Conservation (phyloP, 2,888 invertebrate genomes). For the Luperina testacea region DNA sequence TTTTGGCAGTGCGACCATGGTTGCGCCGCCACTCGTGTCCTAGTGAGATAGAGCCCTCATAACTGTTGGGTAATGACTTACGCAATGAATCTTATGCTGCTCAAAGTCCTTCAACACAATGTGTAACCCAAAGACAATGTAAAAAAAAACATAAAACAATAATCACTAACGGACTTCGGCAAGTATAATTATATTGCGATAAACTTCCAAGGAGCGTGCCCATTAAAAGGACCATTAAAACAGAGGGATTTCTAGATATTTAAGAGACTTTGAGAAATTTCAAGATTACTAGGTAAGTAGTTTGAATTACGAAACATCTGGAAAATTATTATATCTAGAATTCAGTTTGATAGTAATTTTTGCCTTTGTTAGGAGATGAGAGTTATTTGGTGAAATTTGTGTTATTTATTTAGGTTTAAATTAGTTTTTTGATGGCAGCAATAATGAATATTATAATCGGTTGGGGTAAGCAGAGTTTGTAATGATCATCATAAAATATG, state of each 20-base stretch:
- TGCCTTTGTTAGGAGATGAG: conserved; percentile 23
- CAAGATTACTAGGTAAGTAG: conserved; percentile 24
- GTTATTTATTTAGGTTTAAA: conserved; percentile 42
- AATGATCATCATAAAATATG: conserved; percentile 15
- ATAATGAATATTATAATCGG: conserved; percentile 9
- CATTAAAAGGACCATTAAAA: conserved; percentile 71
- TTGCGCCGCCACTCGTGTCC: too few relatives aligned
- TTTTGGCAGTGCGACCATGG: too few relatives aligned
- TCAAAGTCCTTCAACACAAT: conserved; percentile 10
- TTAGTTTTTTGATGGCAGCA: conserved; percentile 38
- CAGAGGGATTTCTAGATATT: conserved; percentile 54
- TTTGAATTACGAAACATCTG: conserved; percentile 38
- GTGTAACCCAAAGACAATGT: conserved; percentile 23
- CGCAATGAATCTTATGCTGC: background rate
- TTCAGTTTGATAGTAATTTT: conserved; percentile 29
- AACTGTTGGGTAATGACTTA: too few relatives aligned
- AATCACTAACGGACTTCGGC: conserved; percentile 58
- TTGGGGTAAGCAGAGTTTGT: background rate
- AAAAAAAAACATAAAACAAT: conserved; percentile 69
- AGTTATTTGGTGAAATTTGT: conserved; percentile 28
- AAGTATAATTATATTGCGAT: conserved; percentile 69
- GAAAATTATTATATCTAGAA: conserved; percentile 27
- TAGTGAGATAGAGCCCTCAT: too few relatives aligned
- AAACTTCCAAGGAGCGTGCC: conserved; percentile 69
- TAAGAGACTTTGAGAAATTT: conserved; percentile 52